phyloP scores from a whole-genome alignment of 2,113 vertebrate species.

The Ammospiza nelsoni region DNA sequence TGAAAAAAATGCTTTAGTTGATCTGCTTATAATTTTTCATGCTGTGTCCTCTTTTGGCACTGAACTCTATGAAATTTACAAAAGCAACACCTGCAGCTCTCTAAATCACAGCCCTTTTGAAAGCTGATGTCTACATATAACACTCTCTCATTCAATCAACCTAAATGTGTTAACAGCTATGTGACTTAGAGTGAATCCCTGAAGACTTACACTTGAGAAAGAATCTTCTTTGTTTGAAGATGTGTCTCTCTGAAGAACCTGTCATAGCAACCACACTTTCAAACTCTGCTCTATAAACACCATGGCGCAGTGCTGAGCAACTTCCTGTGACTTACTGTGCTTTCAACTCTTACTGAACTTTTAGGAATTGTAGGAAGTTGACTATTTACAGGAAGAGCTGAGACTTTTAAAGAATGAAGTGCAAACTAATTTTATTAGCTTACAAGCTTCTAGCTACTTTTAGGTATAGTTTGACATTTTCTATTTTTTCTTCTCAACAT shows the following conservation, averaged over 20 bases:
- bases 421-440: slow-evolving; percentile 25
- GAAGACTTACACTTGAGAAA: not conserved
- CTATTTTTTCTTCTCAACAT: slow-evolving; percentile 22
- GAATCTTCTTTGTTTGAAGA: not conserved
- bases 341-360: slow-evolving; percentile 10
- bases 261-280: not conserved
- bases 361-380: not conserved
- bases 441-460: slow-evolving; percentile 20
- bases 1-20: slow-evolving; percentile 34
- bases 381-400: slow-evolving; percentile 6
- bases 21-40: slow-evolving; percentile 45
- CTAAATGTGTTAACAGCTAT: slow-evolving; percentile 4
- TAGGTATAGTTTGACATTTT: slow-evolving; percentile 31
- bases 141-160: slow-evolving; percentile 11
- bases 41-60: slow-evolving; percentile 5
- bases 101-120: slow-evolving; percentile 46
- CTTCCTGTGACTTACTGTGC: not conserved
- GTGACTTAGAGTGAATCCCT: not conserved
- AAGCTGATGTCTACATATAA: slow-evolving; percentile 23
- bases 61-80: slow-evolving; percentile 31
- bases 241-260: not conserved
- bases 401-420: slow-evolving; percentile 4
- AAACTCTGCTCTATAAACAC: not conserved
- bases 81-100: slow-evolving; percentile 53
- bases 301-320: not conserved